A percentile compares a stretch with the other conserved stretches of the same genome.
Evolutionary conservation across 1,140 invertebrate genomes (phyloP).

Genomic region (Acromyrmex heyeri): DNA sequence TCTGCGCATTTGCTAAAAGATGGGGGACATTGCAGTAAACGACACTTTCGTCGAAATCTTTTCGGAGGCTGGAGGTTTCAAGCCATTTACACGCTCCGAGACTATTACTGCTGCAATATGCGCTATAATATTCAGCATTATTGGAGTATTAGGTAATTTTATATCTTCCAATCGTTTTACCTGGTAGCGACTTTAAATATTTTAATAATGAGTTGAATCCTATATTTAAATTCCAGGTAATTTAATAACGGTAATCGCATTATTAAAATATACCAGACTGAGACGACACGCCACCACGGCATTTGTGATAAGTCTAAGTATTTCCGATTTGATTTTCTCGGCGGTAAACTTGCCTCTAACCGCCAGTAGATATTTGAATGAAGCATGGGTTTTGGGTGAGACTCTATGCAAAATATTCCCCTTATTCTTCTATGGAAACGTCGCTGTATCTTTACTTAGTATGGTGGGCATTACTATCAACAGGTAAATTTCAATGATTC

Average conservation of each 20-base stretch:
- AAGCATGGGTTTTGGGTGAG: constrained; percentile 94
- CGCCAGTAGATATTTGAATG: constrained; percentile 92
- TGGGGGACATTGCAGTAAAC: constrained; percentile 63
- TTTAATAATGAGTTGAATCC: not conserved
- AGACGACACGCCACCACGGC: constrained; percentile 94
- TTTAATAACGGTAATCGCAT: constrained; percentile 92
- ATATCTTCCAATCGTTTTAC: constrained; percentile 2
- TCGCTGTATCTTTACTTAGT: constrained; percentile 94
- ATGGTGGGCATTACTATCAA: constrained; percentile 97
- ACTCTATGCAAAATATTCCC: constrained; percentile 94
- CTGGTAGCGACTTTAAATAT: not conserved
- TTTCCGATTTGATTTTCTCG: constrained; percentile 95
- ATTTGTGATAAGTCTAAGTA: constrained; percentile 94
- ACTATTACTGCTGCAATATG: constrained; percentile 92
- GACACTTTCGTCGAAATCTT: constrained; percentile 56
- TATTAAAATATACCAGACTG: constrained; percentile 91
- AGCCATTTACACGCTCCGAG: constrained; percentile 88
- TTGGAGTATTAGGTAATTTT: constrained; percentile 91
- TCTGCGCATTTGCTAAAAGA: constrained; percentile 38
- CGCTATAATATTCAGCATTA: constrained; percentile 92
- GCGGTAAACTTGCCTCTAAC: constrained; percentile 94
- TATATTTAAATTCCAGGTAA: constrained; percentile 89
- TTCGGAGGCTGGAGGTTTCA: constrained; percentile 63
- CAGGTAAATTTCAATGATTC: constrained; percentile 87
- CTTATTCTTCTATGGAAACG: constrained; percentile 96